phyloP scores from a whole-genome alignment of 2,888 invertebrate genomes.

The Cenopis cana region DNA sequence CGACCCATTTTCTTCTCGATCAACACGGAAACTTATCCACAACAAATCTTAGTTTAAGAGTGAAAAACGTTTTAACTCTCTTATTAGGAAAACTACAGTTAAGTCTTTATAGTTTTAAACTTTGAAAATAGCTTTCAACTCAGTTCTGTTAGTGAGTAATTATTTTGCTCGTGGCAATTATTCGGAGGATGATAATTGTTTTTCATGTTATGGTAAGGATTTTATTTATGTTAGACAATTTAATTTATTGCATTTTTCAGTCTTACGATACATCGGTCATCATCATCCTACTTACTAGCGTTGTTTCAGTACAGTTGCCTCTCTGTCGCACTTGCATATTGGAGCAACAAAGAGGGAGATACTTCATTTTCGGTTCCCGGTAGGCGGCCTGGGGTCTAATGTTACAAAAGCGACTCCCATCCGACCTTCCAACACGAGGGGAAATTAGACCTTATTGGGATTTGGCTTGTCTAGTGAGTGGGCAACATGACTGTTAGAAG shows the following conservation, averaged over 20 bases:
- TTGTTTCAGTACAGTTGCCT: too few relatives aligned
- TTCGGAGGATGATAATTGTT: conserved; percentile 4
- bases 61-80: background rate
- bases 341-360: too few relatives aligned
- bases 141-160: conserved; percentile 30
- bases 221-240: background rate
- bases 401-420: too few relatives aligned
- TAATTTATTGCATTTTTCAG: background rate
- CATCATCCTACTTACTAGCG: too few relatives aligned
- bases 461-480: too few relatives aligned
- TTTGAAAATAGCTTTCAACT: conserved; percentile 17
- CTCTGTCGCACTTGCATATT: too few relatives aligned
- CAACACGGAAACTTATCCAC: conserved; percentile 32
- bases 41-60: conserved; percentile 14
- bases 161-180: conserved; percentile 16
- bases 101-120: background rate
- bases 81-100: background rate
- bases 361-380: too few relatives aligned
- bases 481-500: too few relatives aligned
- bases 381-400: too few relatives aligned
- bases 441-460: too few relatives aligned
- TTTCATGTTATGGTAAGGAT: background rate
- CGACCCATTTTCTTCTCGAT: conserved; percentile 36
- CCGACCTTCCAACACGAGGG: too few relatives aligned
- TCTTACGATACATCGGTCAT: too few relatives aligned